Percentiles rank a stretch among this genome's conserved stretches.
Conservation (phyloP, 2,797 vertebrate genomes). For the Liparis tanakae region DNA sequence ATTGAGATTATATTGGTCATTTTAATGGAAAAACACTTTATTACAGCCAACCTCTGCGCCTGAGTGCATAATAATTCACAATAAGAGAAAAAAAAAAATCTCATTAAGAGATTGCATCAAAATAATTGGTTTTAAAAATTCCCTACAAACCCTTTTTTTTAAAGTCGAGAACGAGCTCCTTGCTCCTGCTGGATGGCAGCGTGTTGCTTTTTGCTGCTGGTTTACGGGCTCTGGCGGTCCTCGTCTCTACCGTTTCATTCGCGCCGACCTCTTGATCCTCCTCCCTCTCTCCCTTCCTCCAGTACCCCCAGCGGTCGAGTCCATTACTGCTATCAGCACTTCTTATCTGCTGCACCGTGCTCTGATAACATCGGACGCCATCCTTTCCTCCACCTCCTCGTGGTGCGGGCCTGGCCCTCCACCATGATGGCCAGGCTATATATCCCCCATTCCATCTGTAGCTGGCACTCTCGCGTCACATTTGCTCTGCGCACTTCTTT, state of each 20-base stretch:
- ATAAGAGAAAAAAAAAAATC: constrained; percentile 23
- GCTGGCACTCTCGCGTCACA: constrained; percentile 83
- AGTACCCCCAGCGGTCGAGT: constrained; percentile 68
- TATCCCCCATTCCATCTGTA: constrained; percentile 81
- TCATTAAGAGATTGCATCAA: constrained; percentile 65
- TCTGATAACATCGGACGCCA: constrained; percentile 32
- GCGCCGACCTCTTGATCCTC: constrained; percentile 59
- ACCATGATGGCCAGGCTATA: constrained; percentile 59
- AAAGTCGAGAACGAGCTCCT: constrained; percentile 31
- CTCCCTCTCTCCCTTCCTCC: constrained; percentile 51
- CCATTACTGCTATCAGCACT: constrained; percentile 71
- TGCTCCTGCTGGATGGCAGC: constrained; percentile 4
- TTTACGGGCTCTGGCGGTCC: constrained; percentile 28
- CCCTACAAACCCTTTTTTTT: constrained; percentile 19
- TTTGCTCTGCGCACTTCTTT: constrained; percentile 66
- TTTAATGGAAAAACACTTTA: constrained; percentile 48
- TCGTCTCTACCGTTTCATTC: constrained; percentile 54
- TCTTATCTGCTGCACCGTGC: constrained; percentile 61
- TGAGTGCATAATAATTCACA: constrained; percentile 45
- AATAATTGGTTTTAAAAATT: constrained; percentile 53
- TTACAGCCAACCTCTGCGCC: constrained; percentile 30
- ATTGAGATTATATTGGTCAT: constrained; percentile 32
- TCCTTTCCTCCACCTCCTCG: neutral
- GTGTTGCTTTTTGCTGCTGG: neutral
- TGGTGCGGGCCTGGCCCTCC: constrained; percentile 60